Evolutionary conservation across 2,113 vertebrate genomes (phyloP).

Genomic region (Mesembrinibis cayennensis): DNA sequence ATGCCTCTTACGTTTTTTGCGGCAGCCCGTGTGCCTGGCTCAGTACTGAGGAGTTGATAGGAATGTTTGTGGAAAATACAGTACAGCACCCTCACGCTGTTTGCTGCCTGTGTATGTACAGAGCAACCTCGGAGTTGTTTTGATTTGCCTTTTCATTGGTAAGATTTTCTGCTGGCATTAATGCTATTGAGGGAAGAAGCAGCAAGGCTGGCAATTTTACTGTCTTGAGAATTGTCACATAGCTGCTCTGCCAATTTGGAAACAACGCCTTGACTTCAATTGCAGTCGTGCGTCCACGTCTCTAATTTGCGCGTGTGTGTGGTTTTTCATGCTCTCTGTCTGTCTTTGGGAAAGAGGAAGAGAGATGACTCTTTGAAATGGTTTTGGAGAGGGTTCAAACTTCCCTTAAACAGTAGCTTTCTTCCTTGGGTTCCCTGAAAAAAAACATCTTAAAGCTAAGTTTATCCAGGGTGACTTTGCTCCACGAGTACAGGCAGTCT

Average conservation of each 20-base stretch:
- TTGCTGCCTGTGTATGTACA: not conserved
- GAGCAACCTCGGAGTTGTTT: not conserved
- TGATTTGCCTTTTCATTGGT: constrained; percentile 10
- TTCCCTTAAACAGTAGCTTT: not conserved
- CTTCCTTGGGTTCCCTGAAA: not conserved
- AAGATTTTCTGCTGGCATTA: not conserved
- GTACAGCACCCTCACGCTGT: not conserved
- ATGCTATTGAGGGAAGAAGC: not conserved
- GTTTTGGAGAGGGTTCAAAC: constrained; percentile 26
- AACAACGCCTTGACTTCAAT: not conserved
- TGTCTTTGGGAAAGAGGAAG: not conserved
- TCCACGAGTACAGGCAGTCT: not conserved
- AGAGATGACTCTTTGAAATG: not conserved
- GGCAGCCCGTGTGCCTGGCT: not conserved
- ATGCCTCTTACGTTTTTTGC: not conserved
- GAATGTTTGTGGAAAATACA: not conserved
- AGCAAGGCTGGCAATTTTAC: not conserved
- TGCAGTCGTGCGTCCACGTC: not conserved
- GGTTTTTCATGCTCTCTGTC: not conserved
- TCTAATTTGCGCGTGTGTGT: not conserved
- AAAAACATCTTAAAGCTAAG: not conserved
- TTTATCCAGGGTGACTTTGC: not conserved
- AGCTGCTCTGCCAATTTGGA: not conserved
- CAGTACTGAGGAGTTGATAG: not conserved
- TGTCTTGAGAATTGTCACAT: not conserved